Evolutionary conservation across 2,888 invertebrate genomes (phyloP).

Genomic region (Hartigia nigra): DNA sequence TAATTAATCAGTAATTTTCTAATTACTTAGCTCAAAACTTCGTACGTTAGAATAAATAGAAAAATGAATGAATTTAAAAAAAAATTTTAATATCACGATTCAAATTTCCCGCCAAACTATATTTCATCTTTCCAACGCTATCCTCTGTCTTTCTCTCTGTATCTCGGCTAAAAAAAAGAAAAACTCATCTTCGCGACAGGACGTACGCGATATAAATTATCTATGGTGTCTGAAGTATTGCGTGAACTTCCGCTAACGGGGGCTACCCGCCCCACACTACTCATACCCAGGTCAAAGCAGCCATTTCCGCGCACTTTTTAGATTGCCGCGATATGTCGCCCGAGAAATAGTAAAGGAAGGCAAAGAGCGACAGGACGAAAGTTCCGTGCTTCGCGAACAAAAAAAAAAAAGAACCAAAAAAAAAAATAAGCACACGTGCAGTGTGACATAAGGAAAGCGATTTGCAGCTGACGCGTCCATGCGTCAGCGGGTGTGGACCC

Average conservation of each 20-base stretch:
- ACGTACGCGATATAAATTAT: background rate
- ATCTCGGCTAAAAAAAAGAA: slow-evolving; percentile 17
- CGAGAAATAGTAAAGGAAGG: background rate
- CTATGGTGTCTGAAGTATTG: background rate
- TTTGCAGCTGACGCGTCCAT: slow-evolving; percentile 32
- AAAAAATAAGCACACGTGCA: slow-evolving; percentile 10
- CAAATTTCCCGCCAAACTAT: background rate
- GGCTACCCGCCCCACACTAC: background rate
- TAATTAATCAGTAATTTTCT: background rate
- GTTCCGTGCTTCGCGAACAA: background rate
- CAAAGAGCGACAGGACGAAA: background rate
- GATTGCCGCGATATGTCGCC: slow-evolving; percentile 12
- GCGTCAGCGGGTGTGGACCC: slow-evolving; percentile 22
- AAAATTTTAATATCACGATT: background rate
- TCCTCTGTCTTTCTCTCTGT: slow-evolving; percentile 16
- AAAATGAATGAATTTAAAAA: background rate
- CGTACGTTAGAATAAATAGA: background rate
- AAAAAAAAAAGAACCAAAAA: too few species aligned
- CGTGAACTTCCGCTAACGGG: background rate
- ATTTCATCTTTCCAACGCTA: too few species aligned
- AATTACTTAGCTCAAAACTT: background rate
- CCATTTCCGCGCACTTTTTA: slow-evolving; percentile 7
- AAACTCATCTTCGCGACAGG: background rate
- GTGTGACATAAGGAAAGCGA: slow-evolving; percentile 31
- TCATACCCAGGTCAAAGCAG: background rate